A percentile compares a stretch with the other conserved stretches of the same genome.
These are phyloP conservation scores for Thripadectes ignobilis DNA, from an alignment of 2,797 vertebrate species.

Conservation along the genomic window DNA sequence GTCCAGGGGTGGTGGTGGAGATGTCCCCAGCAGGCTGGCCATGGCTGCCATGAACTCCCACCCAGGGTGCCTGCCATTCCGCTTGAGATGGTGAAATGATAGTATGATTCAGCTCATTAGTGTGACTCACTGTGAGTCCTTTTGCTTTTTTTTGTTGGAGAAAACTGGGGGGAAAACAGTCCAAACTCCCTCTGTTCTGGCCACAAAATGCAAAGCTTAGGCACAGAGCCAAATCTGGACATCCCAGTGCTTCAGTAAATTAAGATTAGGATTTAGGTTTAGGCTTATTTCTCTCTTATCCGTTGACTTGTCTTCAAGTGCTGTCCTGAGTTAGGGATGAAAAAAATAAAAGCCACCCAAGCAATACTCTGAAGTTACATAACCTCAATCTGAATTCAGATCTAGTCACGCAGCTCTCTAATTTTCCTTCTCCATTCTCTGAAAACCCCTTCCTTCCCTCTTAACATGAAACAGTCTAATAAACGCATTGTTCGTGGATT, in stretches of 20 bases:
- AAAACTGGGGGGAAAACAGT: neutral
- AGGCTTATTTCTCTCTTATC: neutral
- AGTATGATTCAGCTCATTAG: neutral
- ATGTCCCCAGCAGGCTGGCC: neutral
- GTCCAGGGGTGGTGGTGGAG: accelerated
- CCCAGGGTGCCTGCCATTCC: neutral
- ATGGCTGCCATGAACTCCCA: neutral
- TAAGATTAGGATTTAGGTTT: neutral
- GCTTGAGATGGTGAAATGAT: neutral
- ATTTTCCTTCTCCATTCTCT: conserved; percentile 11
- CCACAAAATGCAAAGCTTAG: neutral
- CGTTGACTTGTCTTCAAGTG: neutral
- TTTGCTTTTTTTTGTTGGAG: neutral
- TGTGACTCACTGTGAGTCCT: neutral
- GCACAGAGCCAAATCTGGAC: neutral
- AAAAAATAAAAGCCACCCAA: neutral
- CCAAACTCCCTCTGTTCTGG: neutral
- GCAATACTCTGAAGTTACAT: neutral
- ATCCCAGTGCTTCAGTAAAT: neutral
- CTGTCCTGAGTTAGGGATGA: neutral
- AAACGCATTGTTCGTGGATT: neutral
- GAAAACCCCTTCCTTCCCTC: neutral
- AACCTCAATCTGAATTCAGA: neutral
- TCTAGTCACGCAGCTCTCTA: neutral
- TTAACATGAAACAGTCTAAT: conserved; percentile 27